Evolutionary conservation across 2,113 vertebrate species (phyloP).

Genomic region (Choloepus hoffmanni): DNA sequence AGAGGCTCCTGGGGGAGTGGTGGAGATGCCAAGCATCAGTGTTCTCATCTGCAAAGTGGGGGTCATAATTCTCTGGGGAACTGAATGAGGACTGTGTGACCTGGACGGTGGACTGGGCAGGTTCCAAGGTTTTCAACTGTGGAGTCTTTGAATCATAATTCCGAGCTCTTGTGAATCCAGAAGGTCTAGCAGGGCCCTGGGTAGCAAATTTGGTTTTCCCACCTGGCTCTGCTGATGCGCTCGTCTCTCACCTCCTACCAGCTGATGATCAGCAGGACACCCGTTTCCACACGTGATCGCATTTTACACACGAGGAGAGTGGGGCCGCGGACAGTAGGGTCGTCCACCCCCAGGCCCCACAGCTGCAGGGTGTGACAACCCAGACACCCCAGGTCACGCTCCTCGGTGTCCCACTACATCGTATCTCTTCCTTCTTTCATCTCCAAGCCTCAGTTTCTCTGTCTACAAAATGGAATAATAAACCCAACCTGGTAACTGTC

Average conservation of each 20-base stretch:
- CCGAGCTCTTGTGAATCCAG: background rate
- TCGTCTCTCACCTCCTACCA: no score
- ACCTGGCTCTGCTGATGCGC: background rate
- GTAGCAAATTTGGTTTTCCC: accelerated
- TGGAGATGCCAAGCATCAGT: background rate
- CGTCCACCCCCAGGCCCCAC: background rate
- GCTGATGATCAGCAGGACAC: accelerated
- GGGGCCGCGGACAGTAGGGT: background rate
- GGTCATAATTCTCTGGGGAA: no score
- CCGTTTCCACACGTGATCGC: no score
- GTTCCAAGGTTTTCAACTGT: background rate
- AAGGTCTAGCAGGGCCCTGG: background rate
- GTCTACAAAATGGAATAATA: background rate
- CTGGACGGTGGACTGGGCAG: accelerated
- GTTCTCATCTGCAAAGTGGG: background rate
- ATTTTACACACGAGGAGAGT: background rate
- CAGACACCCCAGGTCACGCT: background rate
- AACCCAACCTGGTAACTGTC: background rate
- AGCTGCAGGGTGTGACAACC: background rate
- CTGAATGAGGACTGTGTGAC: accelerated
- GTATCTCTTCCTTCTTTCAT: background rate
- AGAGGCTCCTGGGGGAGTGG: background rate
- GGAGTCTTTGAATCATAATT: background rate
- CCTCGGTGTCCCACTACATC: background rate
- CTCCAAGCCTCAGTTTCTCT: background rate